Base-by-base conservation (phyloP, 2,888 invertebrate species). In the Epistrophe eligans region DNA sequence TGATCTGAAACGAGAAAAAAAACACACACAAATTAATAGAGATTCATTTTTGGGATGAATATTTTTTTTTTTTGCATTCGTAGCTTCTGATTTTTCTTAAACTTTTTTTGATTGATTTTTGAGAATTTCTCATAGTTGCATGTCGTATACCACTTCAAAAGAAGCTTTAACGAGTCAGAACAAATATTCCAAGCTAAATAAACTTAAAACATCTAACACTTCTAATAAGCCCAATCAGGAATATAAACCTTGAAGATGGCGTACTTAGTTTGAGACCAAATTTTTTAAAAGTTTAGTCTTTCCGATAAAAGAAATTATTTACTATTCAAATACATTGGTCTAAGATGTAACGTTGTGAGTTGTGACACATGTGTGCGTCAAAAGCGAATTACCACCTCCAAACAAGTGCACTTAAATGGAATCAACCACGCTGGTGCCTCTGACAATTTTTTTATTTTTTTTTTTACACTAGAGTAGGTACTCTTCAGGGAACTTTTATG, bases 1-100 rank as follows among this genome's bases (percentile, higher is more conserved):
- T 92, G 93, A 90, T 93, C 93, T 92, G 89, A 7, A 89, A 88
- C 13, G 58, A 81, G 32, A 71, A 28, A 72, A 72, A 17, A 11
- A 55, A 24, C 11, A 60, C 17, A 38, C 13, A 6, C 0, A 15
- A 15, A 17, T n/a, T 2, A 45, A 15, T 15, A n/a, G 35, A 3
- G 35, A 35, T 35, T 57, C 4, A 57, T 35, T 52, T 8, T n/a
- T 45, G 5, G 4, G 5, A 43, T 43, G n/a, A n/a, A 32, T 32
- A 32, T 32, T 32, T 32, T 32, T 32, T 32, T 32, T 32, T 0
- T 32, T 32, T 32, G 4, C 32, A 32, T 32, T 32, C 0, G 4
- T 32, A n/a, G n/a, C n/a, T n/a, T n/a, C n/a, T n/a, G n/a, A n/a
- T 24, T 24, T 3, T 24, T 24, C 32, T 32, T 32, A 7, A 2